Base-by-base conservation (phyloP, 2,888 invertebrate species). In the Ctena decussata region DNA sequence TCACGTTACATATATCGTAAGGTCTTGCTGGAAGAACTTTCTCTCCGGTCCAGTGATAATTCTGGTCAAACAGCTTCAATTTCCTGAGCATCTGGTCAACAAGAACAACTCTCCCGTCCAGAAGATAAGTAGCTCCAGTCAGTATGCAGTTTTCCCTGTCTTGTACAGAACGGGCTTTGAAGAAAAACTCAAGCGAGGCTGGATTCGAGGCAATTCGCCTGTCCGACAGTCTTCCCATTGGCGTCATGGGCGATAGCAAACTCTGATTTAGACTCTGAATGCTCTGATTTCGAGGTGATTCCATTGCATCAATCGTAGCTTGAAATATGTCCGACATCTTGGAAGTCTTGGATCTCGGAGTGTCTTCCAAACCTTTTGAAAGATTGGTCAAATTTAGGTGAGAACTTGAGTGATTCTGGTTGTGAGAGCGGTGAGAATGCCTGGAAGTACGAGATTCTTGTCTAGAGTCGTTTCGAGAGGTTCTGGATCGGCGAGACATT, bases 91-190 rank as follows among this genome's bases (percentile, higher is more conserved):
- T 90, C 76, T 90, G 90, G 70, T 90, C 90, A 18, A 87, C 86
- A 32, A 90, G 76, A 21, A 89, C 82, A 11, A 89, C 82, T 27
- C 87, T 78, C 0, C 87, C 86, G 27, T 90, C 89, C 5, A 57
- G 44, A 18, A 90, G 71, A 39, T 87, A 87, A 0, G 89, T 87
- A 44, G 90, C 90, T 0, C 90, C 90, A 15, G 89, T 90, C 21
- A 90, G 84, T 32, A 87, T 86, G 57, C 90, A 87, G 73, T 90
- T 90, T 69, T 90, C 90, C 18, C 90, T 78, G 69, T 89, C 90
- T 53, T 87, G 87, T 24, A 82, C 79, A 0, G 89, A 86, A 3
- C 87, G 81, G 3, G 87, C 90, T 83, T 90, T 80, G 76, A 90
- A 90, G 80, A 90, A 89, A 69, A 86, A 87, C 60, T 90, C 90